phyloP scores from a whole-genome alignment of 2,113 vertebrate species.

The Lepisosteus oculatus region DNA sequence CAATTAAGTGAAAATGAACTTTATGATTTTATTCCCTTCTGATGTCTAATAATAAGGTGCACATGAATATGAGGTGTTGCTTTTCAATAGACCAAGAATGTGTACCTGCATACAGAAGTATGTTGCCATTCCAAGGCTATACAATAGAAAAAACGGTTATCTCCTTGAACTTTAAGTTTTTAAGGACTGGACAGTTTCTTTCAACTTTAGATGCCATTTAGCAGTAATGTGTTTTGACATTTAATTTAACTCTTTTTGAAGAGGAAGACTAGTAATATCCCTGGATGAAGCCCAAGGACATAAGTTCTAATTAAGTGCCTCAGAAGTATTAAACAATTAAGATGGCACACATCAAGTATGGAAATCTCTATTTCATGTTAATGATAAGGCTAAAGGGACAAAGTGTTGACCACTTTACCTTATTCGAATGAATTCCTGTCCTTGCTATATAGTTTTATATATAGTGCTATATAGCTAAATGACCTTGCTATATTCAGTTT shows the following conservation, averaged over 20 bases:
- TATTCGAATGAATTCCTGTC: neutral
- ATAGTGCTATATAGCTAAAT: no score
- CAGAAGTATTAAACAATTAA: neutral
- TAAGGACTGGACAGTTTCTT: no score
- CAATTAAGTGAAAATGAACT: no score
- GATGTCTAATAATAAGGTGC: no score
- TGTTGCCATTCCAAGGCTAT: no score
- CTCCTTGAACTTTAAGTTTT: no score
- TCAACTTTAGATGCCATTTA: neutral
- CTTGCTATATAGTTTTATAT: neutral
- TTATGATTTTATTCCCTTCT: no score
- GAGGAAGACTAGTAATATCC: neutral
- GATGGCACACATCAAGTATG: neutral
- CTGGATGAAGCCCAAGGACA: neutral
- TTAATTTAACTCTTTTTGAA: slow-evolving; percentile 12
- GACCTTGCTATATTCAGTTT: no score
- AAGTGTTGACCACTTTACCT: slow-evolving; percentile 8
- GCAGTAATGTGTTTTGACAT: neutral
- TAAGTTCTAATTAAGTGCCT: slow-evolving; percentile 2
- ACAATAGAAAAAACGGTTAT: no score
- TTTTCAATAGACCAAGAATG: no score
- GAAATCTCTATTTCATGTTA: neutral
- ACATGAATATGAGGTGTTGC: no score
- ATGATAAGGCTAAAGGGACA: neutral
- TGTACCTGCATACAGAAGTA: no score